Evolutionary conservation across 2,797 vertebrate species (phyloP).

Genomic region (Morus bassanus): DNA sequence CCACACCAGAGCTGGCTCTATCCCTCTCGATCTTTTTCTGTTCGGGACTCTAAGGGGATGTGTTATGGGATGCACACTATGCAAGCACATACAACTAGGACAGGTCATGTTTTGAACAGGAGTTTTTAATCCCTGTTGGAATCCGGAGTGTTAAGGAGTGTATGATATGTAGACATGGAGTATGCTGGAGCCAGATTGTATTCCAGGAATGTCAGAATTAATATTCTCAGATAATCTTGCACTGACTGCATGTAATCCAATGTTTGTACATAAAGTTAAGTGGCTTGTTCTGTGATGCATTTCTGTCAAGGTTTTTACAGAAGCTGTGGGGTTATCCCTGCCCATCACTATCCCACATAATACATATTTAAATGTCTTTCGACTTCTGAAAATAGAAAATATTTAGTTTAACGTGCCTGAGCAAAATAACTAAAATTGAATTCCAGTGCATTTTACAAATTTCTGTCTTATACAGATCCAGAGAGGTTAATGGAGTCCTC

Average conservation of each 20-base stretch:
- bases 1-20: background rate
- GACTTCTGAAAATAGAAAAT: background rate
- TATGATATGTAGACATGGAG: background rate
- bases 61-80: background rate
- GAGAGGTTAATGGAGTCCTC: slow-evolving; percentile 4
- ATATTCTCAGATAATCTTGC: background rate
- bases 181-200: background rate
- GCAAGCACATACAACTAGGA: background rate
- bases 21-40: background rate
- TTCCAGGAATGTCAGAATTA: background rate
- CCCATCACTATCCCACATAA: background rate
- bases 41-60: background rate
- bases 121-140: background rate
- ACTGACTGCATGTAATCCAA: background rate
- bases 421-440: background rate
- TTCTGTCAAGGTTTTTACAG: background rate
- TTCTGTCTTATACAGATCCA: background rate
- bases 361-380: background rate
- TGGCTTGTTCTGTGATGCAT: background rate
- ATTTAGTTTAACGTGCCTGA: background rate
- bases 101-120: background rate
- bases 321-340: background rate
- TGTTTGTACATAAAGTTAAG: background rate
- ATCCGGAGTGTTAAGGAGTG: background rate
- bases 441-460: background rate